phyloP scores from a whole-genome alignment of 2,888 invertebrate species.

The Eristalis pertinax region DNA sequence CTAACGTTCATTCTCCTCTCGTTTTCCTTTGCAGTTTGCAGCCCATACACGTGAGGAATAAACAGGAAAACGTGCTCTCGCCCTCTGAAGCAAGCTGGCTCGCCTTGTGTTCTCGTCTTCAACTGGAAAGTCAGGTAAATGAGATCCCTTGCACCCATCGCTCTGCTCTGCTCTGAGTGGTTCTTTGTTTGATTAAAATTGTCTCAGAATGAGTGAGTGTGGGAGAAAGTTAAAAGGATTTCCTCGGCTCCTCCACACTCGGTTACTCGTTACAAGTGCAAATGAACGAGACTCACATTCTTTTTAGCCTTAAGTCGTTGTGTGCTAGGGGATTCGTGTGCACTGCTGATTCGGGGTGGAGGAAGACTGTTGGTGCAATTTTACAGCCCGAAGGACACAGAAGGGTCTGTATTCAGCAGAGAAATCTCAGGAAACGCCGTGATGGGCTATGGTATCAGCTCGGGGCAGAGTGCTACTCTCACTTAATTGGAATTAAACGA shows the following conservation, averaged over 20 bases:
- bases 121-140: constrained; percentile 62
- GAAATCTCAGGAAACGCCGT: too few species aligned
- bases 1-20: neutral
- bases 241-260: neutral
- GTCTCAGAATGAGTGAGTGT: neutral
- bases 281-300: neutral
- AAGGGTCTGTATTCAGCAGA: neutral
- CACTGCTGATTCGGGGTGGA: neutral
- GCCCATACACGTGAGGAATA: constrained; percentile 10
- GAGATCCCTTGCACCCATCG: neutral
- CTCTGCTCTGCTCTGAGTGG: too few species aligned
- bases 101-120: constrained; percentile 28
- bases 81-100: constrained; percentile 4
- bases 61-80: constrained; percentile 10
- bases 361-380: constrained; percentile 24
- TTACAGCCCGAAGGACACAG: constrained; percentile 18
- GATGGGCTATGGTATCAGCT: neutral
- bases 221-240: constrained; percentile 5
- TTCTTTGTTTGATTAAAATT: constrained; percentile 55
- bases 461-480: neutral
- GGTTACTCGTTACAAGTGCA: constrained; percentile 7
- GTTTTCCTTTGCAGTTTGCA: constrained; percentile 30
- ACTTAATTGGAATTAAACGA: constrained; percentile 22
- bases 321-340: neutral
- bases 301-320: constrained; percentile 20